These are phyloP conservation scores for Tetramorium simillimum DNA, from an alignment of 1,140 invertebrate genomes.

Conservation along the genomic window DNA sequence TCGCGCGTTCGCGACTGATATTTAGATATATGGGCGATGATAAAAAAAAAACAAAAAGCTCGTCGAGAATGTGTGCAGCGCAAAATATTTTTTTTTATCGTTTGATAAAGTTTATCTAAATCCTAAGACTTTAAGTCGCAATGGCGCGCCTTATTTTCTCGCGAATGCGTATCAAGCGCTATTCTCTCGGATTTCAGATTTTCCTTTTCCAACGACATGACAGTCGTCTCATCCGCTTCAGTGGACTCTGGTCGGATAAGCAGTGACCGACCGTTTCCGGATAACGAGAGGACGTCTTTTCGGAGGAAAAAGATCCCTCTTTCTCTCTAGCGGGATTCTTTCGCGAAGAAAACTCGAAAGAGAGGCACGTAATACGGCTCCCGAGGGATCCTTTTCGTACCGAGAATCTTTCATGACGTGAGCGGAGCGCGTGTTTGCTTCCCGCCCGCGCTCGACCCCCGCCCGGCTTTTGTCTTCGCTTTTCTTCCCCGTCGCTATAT, in stretches of 20 bases:
- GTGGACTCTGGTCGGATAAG: conserved; percentile 69
- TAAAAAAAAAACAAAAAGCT: background rate
- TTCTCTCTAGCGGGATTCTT: conserved; percentile 43
- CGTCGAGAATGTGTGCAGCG: background rate
- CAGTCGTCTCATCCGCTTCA: conserved; percentile 59
- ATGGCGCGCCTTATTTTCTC: background rate
- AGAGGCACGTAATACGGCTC: conserved; percentile 70
- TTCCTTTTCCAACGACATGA: conserved; percentile 65
- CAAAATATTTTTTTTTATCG: background rate
- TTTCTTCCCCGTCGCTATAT: conserved; percentile 2
- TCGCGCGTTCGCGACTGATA: background rate
- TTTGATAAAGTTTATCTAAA: background rate
- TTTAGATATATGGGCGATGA: background rate
- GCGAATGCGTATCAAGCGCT: background rate
- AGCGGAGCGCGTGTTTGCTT: conserved; percentile 62
- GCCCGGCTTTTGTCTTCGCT: conserved; percentile 43
- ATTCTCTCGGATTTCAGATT: conserved; percentile 36
- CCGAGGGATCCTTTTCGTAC: conserved; percentile 66
- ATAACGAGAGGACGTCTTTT: conserved; percentile 69
- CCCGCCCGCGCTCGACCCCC: background rate
- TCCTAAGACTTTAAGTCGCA: background rate
- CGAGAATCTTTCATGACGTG: conserved; percentile 58
- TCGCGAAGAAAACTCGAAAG: conserved; percentile 66
- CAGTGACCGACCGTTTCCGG: conserved; percentile 74
- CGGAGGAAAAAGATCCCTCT: conserved; percentile 60